phyloP scores from a whole-genome alignment of 2,797 vertebrate species.

The Nannoperca obscura region DNA sequence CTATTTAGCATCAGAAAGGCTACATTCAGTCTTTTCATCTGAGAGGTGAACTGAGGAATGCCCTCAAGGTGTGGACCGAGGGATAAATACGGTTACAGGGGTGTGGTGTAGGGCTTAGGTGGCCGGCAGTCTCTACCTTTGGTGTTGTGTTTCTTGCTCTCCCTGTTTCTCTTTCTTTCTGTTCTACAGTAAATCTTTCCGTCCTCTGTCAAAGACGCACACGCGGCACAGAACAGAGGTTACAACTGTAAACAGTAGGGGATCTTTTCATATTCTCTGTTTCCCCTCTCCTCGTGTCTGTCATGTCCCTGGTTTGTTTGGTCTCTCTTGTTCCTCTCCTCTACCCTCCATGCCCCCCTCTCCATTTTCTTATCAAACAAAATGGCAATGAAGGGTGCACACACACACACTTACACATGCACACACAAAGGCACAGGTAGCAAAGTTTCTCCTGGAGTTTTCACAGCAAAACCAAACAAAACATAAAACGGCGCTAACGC shows the following conservation, averaged over 20 bases:
- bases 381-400: slow-evolving; percentile 36
- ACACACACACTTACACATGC: not conserved
- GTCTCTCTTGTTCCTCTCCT: slow-evolving; percentile 54
- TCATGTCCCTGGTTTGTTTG: slow-evolving; percentile 58
- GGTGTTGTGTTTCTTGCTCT: slow-evolving; percentile 31
- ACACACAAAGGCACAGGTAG: slow-evolving; percentile 58
- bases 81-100: slow-evolving; percentile 58
- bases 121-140: slow-evolving; percentile 31
- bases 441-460: slow-evolving; percentile 82
- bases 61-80: slow-evolving; percentile 74
- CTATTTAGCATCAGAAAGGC: slow-evolving; percentile 79
- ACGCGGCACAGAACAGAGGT: slow-evolving; percentile 35
- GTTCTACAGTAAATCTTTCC: slow-evolving; percentile 34
- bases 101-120: slow-evolving; percentile 53
- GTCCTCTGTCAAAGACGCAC: slow-evolving; percentile 34
- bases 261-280: slow-evolving; percentile 43
- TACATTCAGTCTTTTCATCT: slow-evolving; percentile 76
- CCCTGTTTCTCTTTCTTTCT: slow-evolving; percentile 21
- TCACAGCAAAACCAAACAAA: slow-evolving; percentile 78
- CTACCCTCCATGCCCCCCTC: slow-evolving; percentile 11
- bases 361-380: slow-evolving; percentile 59
- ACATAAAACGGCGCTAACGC: slow-evolving; percentile 77
- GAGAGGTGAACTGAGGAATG: slow-evolving; percentile 73
- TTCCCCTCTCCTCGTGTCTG: slow-evolving; percentile 42
- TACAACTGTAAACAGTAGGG: slow-evolving; percentile 59